Percentiles rank a stretch among this genome's conserved stretches.
Evolutionary conservation across 2,888 invertebrate species (phyloP).

Genomic region (Drosophila hamatofila): DNA sequence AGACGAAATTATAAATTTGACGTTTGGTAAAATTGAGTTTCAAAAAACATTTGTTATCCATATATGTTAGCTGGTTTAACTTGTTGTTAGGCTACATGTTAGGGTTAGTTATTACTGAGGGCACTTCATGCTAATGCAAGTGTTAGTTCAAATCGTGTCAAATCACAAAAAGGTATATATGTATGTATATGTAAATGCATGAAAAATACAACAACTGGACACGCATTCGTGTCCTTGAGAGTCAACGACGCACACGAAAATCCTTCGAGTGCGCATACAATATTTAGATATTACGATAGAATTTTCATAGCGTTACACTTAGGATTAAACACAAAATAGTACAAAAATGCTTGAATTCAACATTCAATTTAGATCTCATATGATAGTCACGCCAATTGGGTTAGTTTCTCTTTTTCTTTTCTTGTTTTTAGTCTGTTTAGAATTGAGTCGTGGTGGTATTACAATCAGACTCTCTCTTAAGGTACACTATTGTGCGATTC

Average conservation of each 20-base stretch:
- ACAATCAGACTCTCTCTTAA: slow-evolving; percentile 29
- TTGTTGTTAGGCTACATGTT: slow-evolving; percentile 29
- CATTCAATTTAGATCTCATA: slow-evolving; percentile 3
- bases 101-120: slow-evolving; percentile 1
- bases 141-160: slow-evolving; percentile 16
- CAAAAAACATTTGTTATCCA: slow-evolving; percentile 38
- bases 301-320: slow-evolving; percentile 10
- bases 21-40: slow-evolving; percentile 37
- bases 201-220: slow-evolving; percentile 48
- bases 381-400: slow-evolving; percentile 5
- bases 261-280: background rate
- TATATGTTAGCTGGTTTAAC: slow-evolving; percentile 26
- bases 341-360: slow-evolving; percentile 11
- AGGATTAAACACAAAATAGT: slow-evolving; percentile 16
- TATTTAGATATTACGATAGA: slow-evolving; percentile 5
- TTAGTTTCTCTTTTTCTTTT: background rate
- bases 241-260: slow-evolving; percentile 1
- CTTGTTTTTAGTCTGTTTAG: background rate
- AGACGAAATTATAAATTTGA: slow-evolving; percentile 66
- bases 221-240: slow-evolving; percentile 8
- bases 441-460: slow-evolving; percentile 14
- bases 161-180: slow-evolving; percentile 23
- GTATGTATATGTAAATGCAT: slow-evolving; percentile 41
- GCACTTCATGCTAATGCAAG: slow-evolving; percentile 28
- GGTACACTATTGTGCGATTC: slow-evolving; percentile 41